Evolutionary conservation across 2,797 vertebrate genomes (phyloP), one percentile per base, ranked within the genome.

Genomic region (Takifugu rubripes): DNA sequence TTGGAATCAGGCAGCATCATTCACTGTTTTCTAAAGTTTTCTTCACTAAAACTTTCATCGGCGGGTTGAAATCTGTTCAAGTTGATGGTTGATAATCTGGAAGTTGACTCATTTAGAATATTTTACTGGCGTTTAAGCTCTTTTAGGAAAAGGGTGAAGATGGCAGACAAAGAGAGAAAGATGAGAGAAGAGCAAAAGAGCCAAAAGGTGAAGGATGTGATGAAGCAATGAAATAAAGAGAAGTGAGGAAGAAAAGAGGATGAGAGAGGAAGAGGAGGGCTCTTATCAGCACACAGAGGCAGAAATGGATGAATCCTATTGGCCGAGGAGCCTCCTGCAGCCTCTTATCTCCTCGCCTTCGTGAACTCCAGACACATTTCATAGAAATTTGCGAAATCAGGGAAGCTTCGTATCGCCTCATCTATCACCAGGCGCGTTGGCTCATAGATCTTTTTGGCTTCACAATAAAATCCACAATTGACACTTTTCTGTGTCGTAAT

Each of bases 351-450:
- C 57, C 54, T 70, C 73, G 70, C 68, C 72, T 87, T 81, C 81
- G 17, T 72, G 55, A 83, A 81, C 81, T 77, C 77, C 11, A 61
- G 75, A 82, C 85, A 85, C 81, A 87, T 84, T 88, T 88, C 82
- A 88, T 79, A 85, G 77, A 85, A 84, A 89, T 90, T 87, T 89
- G 85, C 78, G 78, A 87, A 87, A 87, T 87, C 85, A 87, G 84
- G 79, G 82, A 83, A 80, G 74, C 59, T 0, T 61, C 2, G 52
- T 77, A 75, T 77, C 63, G 48, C 68, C 74, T 61, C 76, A 86
- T 88, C 79, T 44, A 82, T 88, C 84, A 87, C 54, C 0, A n/a
- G 1, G 42, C 17, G 50, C 67, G 21, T 40, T 14, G 26, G 54
- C 65, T 56, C 74, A 74, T 81, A 69, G 69, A 83, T 86, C 79